Evolutionary conservation across 2,797 vertebrate species (phyloP).

Genomic region (Tragelaphus oryx): DNA sequence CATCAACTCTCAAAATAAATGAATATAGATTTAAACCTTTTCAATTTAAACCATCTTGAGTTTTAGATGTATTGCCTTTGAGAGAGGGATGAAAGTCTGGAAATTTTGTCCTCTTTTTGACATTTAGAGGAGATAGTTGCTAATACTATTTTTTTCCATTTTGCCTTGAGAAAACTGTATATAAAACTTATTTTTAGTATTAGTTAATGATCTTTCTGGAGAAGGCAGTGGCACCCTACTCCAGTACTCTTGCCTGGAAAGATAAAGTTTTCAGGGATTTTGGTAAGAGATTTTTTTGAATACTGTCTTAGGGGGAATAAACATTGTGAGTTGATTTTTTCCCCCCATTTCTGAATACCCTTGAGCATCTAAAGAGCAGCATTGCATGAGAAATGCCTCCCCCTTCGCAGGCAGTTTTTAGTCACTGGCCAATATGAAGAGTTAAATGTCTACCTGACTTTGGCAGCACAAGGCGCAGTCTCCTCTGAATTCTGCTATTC

Average conservation of each 20-base stretch:
- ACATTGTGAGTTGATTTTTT: background rate
- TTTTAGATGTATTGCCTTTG: conserved; percentile 31
- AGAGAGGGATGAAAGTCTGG: background rate
- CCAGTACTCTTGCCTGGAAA: too few relatives aligned
- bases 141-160: background rate
- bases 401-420: background rate
- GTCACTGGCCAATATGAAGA: conserved; percentile 18
- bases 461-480: conserved; percentile 22
- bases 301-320: background rate
- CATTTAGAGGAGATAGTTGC: background rate
- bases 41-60: background rate
- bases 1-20: conserved; percentile 13
- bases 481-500: conserved; percentile 53
- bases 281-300: background rate
- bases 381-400: background rate
- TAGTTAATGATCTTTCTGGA: background rate
- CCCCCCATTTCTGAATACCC: background rate
- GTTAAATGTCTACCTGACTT: conserved; percentile 48
- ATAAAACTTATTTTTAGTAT: background rate
- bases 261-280: background rate
- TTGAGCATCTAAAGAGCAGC: background rate
- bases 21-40: conserved; percentile 8
- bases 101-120: conserved; percentile 12
- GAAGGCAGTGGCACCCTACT: too few relatives aligned
- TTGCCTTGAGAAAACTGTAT: conserved; percentile 7